phyloP scores from a whole-genome alignment of 2,113 vertebrate species.

The Madoqua kirkii region DNA sequence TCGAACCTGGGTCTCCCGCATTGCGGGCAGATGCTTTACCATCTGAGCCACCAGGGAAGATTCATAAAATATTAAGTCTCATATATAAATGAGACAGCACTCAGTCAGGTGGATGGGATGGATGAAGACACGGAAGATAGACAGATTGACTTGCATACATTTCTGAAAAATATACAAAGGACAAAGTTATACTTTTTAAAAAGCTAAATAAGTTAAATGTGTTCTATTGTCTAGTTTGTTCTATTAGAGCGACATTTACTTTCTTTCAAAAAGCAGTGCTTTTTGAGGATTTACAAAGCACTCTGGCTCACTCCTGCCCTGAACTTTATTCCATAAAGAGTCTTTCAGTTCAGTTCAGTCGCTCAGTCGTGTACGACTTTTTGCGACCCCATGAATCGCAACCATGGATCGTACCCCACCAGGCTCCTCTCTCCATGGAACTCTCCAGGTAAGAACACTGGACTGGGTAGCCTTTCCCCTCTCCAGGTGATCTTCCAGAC shows the following conservation, averaged over 20 bases:
- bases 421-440: not conserved
- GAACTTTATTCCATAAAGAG: not conserved
- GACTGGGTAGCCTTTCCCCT: not conserved
- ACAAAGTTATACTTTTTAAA: not conserved
- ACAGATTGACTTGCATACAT: not conserved
- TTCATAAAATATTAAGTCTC: not conserved
- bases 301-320: not conserved
- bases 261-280: not conserved
- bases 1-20: too few relatives aligned
- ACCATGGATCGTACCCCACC: not conserved
- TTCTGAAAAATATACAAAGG: not conserved
- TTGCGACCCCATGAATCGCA: too few relatives aligned
- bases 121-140: fast-evolving
- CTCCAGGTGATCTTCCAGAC: not conserved
- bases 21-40: too few relatives aligned
- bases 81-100: not conserved
- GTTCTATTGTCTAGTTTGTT: not conserved
- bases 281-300: not conserved
- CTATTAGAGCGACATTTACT: not conserved
- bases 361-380: too few relatives aligned
- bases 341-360: not conserved
- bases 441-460: not conserved
- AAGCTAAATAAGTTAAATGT: not conserved
- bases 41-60: too few relatives aligned
- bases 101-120: not conserved